A percentile compares a stretch with the other conserved stretches of the same genome.
Conservation (phyloP, 2,888 invertebrate genomes). For the Tetropium fuscum region DNA sequence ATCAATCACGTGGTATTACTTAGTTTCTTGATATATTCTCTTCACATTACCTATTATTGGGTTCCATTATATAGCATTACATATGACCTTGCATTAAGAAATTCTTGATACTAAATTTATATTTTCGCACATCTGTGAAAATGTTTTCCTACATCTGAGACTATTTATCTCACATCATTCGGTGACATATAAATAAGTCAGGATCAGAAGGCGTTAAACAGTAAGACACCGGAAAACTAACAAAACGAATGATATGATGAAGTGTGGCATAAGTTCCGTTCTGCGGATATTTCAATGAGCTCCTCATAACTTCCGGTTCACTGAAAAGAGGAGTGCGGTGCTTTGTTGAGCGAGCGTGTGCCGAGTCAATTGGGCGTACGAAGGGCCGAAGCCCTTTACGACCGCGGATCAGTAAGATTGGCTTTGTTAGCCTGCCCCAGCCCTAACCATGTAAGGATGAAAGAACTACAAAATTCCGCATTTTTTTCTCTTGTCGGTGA, state of each 20-base stretch:
- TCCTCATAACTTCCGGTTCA: slow-evolving; percentile 65
- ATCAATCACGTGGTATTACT: too few species aligned
- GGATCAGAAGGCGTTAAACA: slow-evolving; percentile 15
- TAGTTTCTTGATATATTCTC: background rate
- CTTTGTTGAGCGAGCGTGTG: slow-evolving; percentile 58
- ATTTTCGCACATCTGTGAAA: background rate
- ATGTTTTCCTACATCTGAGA: background rate
- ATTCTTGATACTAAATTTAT: too few species aligned
- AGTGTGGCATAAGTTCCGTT: slow-evolving; percentile 60
- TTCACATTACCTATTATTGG: background rate
- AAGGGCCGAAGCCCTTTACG: slow-evolving; percentile 48
- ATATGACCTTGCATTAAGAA: too few species aligned
- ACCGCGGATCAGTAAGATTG: slow-evolving; percentile 58
- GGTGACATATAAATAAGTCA: background rate
- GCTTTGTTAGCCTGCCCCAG: slow-evolving; percentile 59
- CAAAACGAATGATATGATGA: slow-evolving; percentile 55
- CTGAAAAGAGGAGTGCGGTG: slow-evolving; percentile 54
- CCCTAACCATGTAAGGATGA: slow-evolving; percentile 54
- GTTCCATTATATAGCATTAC: background rate
- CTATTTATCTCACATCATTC: background rate
- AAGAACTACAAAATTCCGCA: slow-evolving; percentile 50
- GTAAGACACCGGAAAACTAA: slow-evolving; percentile 51
- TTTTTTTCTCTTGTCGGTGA: slow-evolving; percentile 31
- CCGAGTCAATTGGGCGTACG: slow-evolving; percentile 62
- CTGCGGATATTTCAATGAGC: slow-evolving; percentile 65